These are phyloP conservation scores for Amniataba percoides DNA, from an alignment of 2,797 vertebrate genomes.

Conservation along the genomic window DNA sequence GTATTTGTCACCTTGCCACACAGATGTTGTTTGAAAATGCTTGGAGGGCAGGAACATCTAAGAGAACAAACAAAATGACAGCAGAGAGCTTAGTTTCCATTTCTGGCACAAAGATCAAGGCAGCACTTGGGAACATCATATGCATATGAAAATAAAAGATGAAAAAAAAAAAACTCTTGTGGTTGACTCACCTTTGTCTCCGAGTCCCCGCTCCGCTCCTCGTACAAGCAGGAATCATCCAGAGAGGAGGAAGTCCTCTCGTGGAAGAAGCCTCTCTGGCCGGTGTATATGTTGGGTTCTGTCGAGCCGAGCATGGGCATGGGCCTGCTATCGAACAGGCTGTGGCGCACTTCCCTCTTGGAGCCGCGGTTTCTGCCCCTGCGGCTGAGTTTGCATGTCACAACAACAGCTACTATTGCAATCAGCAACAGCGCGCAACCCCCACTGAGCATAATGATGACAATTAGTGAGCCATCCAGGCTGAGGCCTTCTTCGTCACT, in stretches of 20 bases:
- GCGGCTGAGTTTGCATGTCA: slow-evolving; percentile 75
- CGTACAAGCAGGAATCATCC: slow-evolving; percentile 73
- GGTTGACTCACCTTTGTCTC: slow-evolving; percentile 83
- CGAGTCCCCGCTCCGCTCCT: slow-evolving; percentile 75
- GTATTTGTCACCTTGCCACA: slow-evolving; percentile 84
- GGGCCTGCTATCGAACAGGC: slow-evolving; percentile 75
- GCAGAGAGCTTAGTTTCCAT: slow-evolving; percentile 73
- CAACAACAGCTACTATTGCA: slow-evolving; percentile 77
- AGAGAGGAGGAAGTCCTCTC: slow-evolving; percentile 69
- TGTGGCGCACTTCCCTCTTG: slow-evolving; percentile 69
- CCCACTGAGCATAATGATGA: slow-evolving; percentile 79
- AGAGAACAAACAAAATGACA: slow-evolving; percentile 74
- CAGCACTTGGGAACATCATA: slow-evolving; percentile 57
- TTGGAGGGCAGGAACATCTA: slow-evolving; percentile 85
- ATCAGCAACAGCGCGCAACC: slow-evolving; percentile 81
- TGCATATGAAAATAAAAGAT: slow-evolving; percentile 62
- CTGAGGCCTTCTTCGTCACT: slow-evolving; percentile 41
- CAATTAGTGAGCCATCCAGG: slow-evolving; percentile 74
- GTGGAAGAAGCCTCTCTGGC: slow-evolving; percentile 71
- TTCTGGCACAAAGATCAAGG: slow-evolving; percentile 76
- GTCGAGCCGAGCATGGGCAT: slow-evolving; percentile 63
- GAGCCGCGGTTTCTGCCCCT: slow-evolving; percentile 54
- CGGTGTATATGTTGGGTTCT: slow-evolving; percentile 76
- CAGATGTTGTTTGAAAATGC: slow-evolving; percentile 76
- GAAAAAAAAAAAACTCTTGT: slow-evolving; percentile 15